phyloP scores from a whole-genome alignment of 2,888 invertebrate species.

The Watsonalla binaria region DNA sequence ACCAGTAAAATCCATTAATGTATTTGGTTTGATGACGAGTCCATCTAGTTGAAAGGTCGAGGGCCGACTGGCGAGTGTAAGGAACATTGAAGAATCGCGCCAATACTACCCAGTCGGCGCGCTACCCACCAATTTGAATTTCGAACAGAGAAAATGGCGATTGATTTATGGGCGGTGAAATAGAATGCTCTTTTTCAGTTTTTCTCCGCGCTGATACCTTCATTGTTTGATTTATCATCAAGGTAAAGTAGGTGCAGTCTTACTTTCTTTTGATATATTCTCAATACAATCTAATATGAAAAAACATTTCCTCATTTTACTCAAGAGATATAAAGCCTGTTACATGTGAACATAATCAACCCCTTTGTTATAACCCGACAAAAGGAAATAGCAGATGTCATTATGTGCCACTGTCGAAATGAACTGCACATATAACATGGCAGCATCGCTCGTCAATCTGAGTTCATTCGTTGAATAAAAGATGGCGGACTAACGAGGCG shows the following conservation, averaged over 20 bases:
- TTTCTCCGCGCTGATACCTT: background rate
- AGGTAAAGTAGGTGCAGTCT: background rate
- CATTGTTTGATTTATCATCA: background rate
- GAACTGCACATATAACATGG: constrained; percentile 12
- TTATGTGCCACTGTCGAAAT: constrained; percentile 12
- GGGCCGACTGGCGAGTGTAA: constrained; percentile 12
- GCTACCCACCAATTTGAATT: constrained; percentile 29
- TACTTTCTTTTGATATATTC: too few species aligned
- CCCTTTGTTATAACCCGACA: background rate
- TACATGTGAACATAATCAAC: constrained; percentile 4
- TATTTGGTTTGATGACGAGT: constrained; percentile 4
- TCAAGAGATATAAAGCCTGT: background rate
- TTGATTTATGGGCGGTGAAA: constrained; percentile 38
- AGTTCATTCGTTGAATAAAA: constrained; percentile 54
- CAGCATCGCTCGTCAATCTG: constrained; percentile 29
- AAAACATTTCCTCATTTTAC: too few species aligned
- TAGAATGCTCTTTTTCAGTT: constrained; percentile 10
- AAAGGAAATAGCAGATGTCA: constrained; percentile 14
- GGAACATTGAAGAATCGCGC: constrained; percentile 35
- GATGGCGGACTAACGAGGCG: constrained; percentile 51
- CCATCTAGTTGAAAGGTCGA: constrained; percentile 17
- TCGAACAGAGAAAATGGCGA: constrained; percentile 29
- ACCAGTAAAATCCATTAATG: too few species aligned
- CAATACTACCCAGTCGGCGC: constrained; percentile 24
- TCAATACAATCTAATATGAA: too few species aligned